Evolutionary conservation across 1,140 invertebrate genomes (phyloP).

Genomic region (Diorhabda sublineata): DNA sequence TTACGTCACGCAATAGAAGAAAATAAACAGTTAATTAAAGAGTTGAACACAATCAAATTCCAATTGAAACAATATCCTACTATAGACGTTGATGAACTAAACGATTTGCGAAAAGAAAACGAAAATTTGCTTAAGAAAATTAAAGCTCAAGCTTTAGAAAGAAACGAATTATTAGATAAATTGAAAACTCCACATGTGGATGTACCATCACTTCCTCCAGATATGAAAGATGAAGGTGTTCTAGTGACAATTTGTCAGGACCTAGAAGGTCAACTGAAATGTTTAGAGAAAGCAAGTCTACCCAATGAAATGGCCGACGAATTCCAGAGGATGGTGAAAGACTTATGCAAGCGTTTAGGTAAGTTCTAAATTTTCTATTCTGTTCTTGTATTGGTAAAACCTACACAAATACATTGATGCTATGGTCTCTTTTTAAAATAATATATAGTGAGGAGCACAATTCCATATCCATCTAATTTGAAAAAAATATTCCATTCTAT

Average conservation of each 20-base stretch:
- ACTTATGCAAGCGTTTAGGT: conserved; percentile 26
- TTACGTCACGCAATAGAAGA: conserved; percentile 22
- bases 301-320: conserved; percentile 18
- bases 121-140: conserved; percentile 28
- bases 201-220: conserved; percentile 13
- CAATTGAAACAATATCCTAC: neutral
- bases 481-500: too few relatives aligned
- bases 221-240: conserved; percentile 25
- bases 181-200: conserved; percentile 19
- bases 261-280: conserved; percentile 27
- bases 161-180: conserved; percentile 23
- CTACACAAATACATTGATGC: too few relatives aligned
- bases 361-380: neutral
- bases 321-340: conserved; percentile 24
- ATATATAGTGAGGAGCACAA: too few relatives aligned
- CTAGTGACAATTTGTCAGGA: conserved; percentile 28
- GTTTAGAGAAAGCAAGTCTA: conserved; percentile 8
- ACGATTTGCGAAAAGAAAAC: conserved; percentile 27
- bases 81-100: conserved; percentile 6
- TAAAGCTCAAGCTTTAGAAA: conserved; percentile 26
- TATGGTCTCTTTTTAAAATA: too few relatives aligned
- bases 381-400: too few relatives aligned
- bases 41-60: conserved; percentile 9
- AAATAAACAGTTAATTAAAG: conserved; percentile 21
- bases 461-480: too few relatives aligned